These are phyloP conservation scores for Mesorhabditis belari DNA, from an alignment of 2,888 invertebrate species.

Conservation along the genomic window DNA sequence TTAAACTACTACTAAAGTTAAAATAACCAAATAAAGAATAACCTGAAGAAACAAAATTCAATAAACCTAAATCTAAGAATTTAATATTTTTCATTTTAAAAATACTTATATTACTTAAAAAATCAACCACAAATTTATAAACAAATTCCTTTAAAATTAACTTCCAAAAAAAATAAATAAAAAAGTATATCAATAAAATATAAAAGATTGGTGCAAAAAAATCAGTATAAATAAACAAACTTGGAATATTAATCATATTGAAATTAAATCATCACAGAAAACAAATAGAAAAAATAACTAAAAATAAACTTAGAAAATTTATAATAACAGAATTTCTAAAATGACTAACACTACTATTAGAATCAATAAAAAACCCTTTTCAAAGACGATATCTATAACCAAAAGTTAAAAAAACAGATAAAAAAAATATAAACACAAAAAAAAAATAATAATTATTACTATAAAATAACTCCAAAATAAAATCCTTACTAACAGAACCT, in stretches of 20 bases:
- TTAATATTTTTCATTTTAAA: constrained; percentile 29
- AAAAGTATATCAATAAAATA: constrained; percentile 22
- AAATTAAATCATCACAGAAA: constrained; percentile 33
- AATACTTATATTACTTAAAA: constrained; percentile 27
- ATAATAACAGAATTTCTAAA: constrained; percentile 27
- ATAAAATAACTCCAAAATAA: constrained; percentile 37
- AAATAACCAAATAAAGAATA: constrained; percentile 8
- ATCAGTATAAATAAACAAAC: constrained; percentile 31
- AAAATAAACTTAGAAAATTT: constrained; percentile 30
- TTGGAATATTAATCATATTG: constrained; percentile 30
- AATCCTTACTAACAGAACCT: constrained; percentile 37
- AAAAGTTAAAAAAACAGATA: constrained; percentile 36
- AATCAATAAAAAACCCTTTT: constrained; percentile 32
- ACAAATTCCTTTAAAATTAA: constrained; percentile 22
- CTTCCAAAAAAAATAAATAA: constrained; percentile 25
- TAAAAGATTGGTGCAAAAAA: constrained; percentile 54
- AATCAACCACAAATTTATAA: constrained; percentile 36
- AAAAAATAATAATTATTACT: constrained; percentile 24
- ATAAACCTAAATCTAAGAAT: constrained; percentile 29
- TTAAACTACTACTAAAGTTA: constrained; percentile 14
- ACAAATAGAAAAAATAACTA: constrained; percentile 25
- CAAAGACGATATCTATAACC: constrained; percentile 38
- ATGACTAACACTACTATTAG: constrained; percentile 28
- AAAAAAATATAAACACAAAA: constrained; percentile 31
- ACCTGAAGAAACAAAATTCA: constrained; percentile 22